These are phyloP conservation scores for Pangasius sanitwongsei DNA, from an alignment of 2,797 vertebrate species.

Conservation along the genomic window DNA sequence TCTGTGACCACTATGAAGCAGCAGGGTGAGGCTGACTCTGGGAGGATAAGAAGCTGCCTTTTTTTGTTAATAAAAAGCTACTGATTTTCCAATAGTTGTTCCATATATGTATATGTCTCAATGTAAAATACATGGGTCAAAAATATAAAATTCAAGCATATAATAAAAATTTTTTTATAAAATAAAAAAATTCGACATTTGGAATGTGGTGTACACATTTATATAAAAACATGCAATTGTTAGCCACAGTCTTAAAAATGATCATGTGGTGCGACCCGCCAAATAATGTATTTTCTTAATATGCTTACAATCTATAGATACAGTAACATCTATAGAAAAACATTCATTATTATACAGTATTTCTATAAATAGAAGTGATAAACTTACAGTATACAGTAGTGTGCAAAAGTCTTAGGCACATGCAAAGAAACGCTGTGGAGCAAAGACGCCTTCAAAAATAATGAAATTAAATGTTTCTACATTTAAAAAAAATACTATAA, in stretches of 20 bases:
- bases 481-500: too few relatives aligned
- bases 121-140: background rate
- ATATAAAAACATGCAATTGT: background rate
- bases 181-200: background rate
- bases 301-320: background rate
- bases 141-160: background rate
- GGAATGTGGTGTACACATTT: background rate
- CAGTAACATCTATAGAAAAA: background rate
- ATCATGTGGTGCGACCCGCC: background rate
- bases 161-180: background rate
- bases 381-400: background rate
- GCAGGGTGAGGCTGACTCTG: background rate
- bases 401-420: too few relatives aligned
- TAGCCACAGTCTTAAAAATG: background rate
- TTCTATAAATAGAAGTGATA: background rate
- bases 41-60: background rate
- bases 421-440: too few relatives aligned
- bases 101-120: background rate
- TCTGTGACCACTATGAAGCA: slow-evolving; percentile 32
- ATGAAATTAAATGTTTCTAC: too few relatives aligned
- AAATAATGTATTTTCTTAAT: background rate
- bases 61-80: background rate
- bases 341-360: background rate
- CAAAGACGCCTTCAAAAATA: too few relatives aligned
- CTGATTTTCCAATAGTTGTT: background rate